Evolutionary conservation across 2,797 vertebrate species (phyloP).

Genomic region (Myotis daubentonii): DNA sequence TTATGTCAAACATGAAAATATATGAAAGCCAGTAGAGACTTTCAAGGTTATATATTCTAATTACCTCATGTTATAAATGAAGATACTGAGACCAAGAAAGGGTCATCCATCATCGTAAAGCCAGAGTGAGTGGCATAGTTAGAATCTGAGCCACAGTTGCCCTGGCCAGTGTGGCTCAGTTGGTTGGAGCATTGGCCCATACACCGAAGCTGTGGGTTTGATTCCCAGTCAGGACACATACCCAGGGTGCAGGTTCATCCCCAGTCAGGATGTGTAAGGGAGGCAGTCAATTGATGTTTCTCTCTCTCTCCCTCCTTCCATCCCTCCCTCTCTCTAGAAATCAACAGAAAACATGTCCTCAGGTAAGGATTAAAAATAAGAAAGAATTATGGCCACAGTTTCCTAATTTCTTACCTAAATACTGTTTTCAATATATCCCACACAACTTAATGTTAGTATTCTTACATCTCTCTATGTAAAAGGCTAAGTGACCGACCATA

Average conservation of each 20-base stretch:
- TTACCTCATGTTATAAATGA: background rate
- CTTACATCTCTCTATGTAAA: background rate
- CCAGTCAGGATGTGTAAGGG: background rate
- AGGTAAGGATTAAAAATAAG: background rate
- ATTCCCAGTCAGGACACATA: background rate
- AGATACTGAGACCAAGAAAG: background rate
- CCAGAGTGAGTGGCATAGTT: background rate
- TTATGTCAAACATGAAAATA: slow-evolving; percentile 26
- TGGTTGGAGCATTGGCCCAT: background rate
- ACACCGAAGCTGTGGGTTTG: background rate
- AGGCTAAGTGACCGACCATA: too few species aligned
- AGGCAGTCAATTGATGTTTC: background rate
- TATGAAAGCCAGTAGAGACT: background rate
- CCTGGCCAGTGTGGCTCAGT: background rate
- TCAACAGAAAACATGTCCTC: background rate
- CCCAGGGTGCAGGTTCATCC: too few species aligned
- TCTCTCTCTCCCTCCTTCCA: background rate
- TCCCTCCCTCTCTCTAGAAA: background rate
- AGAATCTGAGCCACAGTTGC: background rate
- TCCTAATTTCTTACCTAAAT: background rate
- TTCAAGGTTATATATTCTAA: background rate
- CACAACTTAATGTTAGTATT: background rate
- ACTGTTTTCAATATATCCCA: background rate
- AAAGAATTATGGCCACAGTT: background rate
- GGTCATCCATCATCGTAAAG: background rate